Evolutionary conservation across 2,888 invertebrate species (phyloP).

Genomic region (Elmis aenea): DNA sequence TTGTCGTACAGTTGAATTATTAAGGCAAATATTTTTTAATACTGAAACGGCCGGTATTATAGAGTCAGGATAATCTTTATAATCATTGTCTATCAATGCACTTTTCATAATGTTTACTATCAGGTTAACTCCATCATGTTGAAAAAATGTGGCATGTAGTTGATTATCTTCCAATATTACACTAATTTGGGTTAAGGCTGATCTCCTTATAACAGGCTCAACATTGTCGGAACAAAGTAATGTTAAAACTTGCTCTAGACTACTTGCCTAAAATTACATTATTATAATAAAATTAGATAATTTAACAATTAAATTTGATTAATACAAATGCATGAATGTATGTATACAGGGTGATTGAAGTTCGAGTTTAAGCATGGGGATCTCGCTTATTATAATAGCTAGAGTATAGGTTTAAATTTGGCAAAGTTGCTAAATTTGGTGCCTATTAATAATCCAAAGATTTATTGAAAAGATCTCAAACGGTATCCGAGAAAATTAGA

Average conservation of each 20-base stretch:
- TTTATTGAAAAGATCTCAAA: too few relatives aligned
- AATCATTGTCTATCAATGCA: constrained; percentile 47
- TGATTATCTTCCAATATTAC: constrained; percentile 61
- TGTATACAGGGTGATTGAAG: too few relatives aligned
- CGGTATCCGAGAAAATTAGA: too few relatives aligned
- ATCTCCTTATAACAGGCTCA: constrained; percentile 63
- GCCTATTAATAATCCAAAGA: too few relatives aligned
- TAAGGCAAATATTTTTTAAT: constrained; percentile 50
- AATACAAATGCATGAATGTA: too few relatives aligned
- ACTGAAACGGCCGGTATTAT: constrained; percentile 48
- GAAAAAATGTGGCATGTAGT: constrained; percentile 57
- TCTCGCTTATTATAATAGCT: too few relatives aligned
- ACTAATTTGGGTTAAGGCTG: constrained; percentile 62
- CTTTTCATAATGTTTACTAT: constrained; percentile 48
- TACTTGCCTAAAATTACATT: constrained; percentile 45
- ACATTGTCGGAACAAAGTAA: constrained; percentile 42
- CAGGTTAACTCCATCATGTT: constrained; percentile 53
- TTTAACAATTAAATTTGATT: not conserved
- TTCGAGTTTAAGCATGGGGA: too few relatives aligned
- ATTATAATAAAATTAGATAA: constrained; percentile 4
- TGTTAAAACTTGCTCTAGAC: constrained; percentile 47
- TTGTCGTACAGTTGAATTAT: constrained; percentile 53
- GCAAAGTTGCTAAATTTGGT: too few relatives aligned
- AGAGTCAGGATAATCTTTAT: constrained; percentile 51
- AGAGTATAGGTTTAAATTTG: too few relatives aligned